phyloP scores from a whole-genome alignment of 2,113 vertebrate species.

The Bos javanicus region DNA sequence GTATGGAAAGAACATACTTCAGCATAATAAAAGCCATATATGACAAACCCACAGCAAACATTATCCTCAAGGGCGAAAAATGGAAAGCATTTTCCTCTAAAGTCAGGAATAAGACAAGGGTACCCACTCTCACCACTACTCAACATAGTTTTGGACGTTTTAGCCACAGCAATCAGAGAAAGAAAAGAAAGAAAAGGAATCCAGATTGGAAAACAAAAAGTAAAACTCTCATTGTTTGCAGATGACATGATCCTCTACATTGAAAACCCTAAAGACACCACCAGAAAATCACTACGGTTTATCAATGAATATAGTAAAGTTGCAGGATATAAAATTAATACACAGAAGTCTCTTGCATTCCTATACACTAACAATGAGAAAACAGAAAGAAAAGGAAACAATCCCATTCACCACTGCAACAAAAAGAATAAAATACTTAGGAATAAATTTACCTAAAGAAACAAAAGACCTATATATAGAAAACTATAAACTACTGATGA shows the following conservation, averaged over 20 bases:
- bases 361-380: not conserved
- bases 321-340: not conserved
- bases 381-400: not conserved
- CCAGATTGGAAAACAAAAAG: not conserved
- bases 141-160: not conserved
- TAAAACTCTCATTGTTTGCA: not conserved
- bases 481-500: not conserved
- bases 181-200: not conserved
- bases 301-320: not conserved
- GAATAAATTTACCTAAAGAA: not conserved
- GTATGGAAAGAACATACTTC: not conserved
- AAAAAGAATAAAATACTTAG: not conserved
- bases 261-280: not conserved
- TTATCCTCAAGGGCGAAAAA: fast-evolving
- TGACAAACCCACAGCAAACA: not conserved
- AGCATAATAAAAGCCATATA: not conserved
- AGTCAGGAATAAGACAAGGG: not conserved
- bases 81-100: not conserved
- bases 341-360: not conserved
- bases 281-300: not conserved
- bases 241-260: not conserved
- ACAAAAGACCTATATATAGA: not conserved
- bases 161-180: not conserved
- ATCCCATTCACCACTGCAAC: not conserved
- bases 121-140: not conserved